A percentile compares a stretch with the other conserved stretches of the same genome.
Conservation (phyloP, 2,797 vertebrate genomes). For the Botia kubotai region DNA sequence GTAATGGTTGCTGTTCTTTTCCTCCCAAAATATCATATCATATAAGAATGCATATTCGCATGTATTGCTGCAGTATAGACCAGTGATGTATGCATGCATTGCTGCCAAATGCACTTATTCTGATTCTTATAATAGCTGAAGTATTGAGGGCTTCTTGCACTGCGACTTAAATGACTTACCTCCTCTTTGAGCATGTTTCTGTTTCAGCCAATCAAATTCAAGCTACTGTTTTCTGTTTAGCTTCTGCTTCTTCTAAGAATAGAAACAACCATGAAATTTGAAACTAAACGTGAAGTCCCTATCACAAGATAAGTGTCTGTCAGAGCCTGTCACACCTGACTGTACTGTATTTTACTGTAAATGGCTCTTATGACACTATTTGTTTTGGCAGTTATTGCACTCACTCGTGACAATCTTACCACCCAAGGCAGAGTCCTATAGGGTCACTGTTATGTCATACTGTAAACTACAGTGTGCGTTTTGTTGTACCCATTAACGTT, state of each 20-base stretch:
- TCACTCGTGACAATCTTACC: background rate
- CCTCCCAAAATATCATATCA: background rate
- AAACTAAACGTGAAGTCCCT: conserved; percentile 12
- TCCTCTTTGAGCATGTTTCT: background rate
- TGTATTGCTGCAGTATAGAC: background rate
- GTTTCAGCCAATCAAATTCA: background rate
- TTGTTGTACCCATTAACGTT: background rate
- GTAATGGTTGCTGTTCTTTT: background rate
- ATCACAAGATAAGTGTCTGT: conserved; percentile 10
- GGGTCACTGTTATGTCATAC: background rate
- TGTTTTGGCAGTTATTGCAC: background rate
- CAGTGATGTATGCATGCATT: background rate
- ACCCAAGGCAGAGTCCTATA: conserved; percentile 14
- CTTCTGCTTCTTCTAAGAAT: background rate
- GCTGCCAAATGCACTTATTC: background rate
- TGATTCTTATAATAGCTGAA: background rate
- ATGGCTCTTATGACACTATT: conserved; percentile 1
- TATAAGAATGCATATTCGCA: background rate
- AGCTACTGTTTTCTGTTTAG: background rate
- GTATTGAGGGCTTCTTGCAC: background rate
- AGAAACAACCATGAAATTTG: background rate
- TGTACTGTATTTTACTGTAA: conserved; percentile 6
- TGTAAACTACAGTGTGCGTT: background rate
- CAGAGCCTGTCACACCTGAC: conserved; percentile 33
- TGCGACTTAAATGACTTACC: background rate